Percentiles rank a stretch among this genome's conserved stretches.
phyloP scores from a whole-genome alignment of 2,888 invertebrate species.

The Tribolium freemani region DNA sequence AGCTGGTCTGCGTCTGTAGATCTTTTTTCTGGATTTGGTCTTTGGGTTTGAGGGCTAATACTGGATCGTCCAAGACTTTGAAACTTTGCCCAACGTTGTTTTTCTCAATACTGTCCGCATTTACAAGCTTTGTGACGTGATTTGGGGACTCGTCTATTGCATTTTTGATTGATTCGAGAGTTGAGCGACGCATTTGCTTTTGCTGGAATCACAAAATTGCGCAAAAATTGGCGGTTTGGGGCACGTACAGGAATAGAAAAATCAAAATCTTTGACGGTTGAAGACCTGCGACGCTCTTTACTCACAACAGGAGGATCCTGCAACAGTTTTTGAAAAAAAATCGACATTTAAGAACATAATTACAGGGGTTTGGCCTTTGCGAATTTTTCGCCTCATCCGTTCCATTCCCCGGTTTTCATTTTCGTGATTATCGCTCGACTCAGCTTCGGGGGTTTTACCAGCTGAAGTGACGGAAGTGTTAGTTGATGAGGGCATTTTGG shows the following conservation, averaged over 20 bases:
- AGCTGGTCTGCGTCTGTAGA: conserved; percentile 30
- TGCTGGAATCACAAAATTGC: neutral
- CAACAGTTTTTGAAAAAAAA: neutral
- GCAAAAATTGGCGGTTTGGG: neutral
- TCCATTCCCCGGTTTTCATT: conserved; percentile 15
- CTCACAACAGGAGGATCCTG: neutral
- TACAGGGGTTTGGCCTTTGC: neutral
- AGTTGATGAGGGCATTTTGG: neutral
- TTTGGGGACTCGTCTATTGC: conserved; percentile 20
- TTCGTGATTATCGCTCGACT: neutral
- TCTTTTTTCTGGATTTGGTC: conserved; percentile 2
- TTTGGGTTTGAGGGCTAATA: neutral
- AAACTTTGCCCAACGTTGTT: conserved; percentile 5
- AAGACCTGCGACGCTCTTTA: neutral
- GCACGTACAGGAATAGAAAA: neutral
- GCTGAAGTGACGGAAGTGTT: too few relatives aligned
- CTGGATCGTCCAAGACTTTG: neutral
- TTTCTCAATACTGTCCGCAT: conserved; percentile 31
- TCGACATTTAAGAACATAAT: neutral
- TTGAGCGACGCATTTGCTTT: conserved; percentile 6
- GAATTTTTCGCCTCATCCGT: conserved; percentile 23
- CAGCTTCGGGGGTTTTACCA: neutral
- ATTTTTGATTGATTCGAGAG: conserved; percentile 28
- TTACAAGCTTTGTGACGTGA: conserved; percentile 13
- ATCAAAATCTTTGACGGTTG: neutral